Conservation (phyloP, 2,797 vertebrate species). For the Mus minutoides region DNA sequence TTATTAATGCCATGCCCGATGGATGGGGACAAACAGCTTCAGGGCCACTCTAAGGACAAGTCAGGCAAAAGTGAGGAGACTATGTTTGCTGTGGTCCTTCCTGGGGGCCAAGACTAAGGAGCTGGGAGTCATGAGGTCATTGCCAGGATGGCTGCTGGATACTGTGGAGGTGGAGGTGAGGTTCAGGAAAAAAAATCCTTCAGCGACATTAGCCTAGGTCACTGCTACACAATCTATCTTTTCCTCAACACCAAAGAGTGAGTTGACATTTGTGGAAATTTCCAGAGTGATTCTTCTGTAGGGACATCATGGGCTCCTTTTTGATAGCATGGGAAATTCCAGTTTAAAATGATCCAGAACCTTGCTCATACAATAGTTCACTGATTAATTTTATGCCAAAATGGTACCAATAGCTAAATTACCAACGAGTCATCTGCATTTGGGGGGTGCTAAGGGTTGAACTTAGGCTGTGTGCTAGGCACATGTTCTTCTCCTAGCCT, state of each 20-base stretch:
- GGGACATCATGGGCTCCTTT: constrained; percentile 56
- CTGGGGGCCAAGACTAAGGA: neutral
- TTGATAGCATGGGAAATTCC: constrained; percentile 69
- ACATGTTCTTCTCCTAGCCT: neutral
- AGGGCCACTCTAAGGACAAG: neutral
- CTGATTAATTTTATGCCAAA: constrained; percentile 42
- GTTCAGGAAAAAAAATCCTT: constrained; percentile 37
- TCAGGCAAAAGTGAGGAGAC: neutral
- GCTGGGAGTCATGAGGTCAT: neutral
- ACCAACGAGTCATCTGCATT: neutral
- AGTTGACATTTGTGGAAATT: constrained; percentile 71
- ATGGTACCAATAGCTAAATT: neutral
- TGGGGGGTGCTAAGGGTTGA: neutral
- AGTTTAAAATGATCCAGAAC: constrained; percentile 62
- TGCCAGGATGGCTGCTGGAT: constrained; percentile 16
- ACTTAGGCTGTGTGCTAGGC: neutral
- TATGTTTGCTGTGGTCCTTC: neutral
- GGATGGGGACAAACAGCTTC: neutral
- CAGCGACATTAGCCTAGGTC: neutral
- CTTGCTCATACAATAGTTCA: neutral
- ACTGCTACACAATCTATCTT: neutral
- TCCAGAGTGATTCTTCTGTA: constrained; percentile 67
- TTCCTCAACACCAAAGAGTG: constrained; percentile 18
- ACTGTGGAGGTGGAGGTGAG: neutral
- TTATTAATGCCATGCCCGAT: constrained; percentile 53